Base-by-base conservation (phyloP, 2,888 invertebrate genomes). In the Nycteola revayana region DNA sequence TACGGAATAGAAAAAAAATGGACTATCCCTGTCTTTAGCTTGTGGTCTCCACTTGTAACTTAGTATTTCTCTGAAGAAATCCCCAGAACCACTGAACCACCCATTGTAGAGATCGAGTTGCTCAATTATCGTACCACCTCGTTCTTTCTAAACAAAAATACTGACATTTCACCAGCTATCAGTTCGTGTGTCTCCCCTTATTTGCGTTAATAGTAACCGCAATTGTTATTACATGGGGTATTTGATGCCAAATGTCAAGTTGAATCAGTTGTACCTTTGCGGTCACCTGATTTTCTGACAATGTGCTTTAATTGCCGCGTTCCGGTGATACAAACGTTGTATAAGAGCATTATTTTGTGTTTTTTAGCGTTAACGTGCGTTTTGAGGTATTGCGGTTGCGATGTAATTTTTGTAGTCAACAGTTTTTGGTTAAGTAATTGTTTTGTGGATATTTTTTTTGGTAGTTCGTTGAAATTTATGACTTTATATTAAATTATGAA, bases 271-370 rank as follows among this genome's bases (percentile, higher is more conserved):
- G 28, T 42, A n/a, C 7, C 7, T 21, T 42, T 57, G 57, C 28
- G 56, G 56, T 60, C 37, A 4, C 9, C 31, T 56, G 60, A 57
- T 57, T 57, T 38, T 30, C 37, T 48, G 52, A 80, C 83, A 85
- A 83, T 85, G 68, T 85, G 85, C 66, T 79, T 66, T 85, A 62
- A 62, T 62, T 57, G 60, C 29, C 3, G 7, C 45, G 41, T 61
- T 61, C 62, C 59, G 52, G 53, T 32, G 43, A 42, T 27, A 33
- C 42, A 39, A 26, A 28, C 33, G 31, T 47, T 45, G 7, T 7
- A 8, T 22, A 7, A 22, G 2, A 9, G 22, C 9, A 7, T 2
- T 7, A 22, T 22, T 4, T 4, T 4, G 2, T 22, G 22, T 22
- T 25, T 10, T 10, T 21, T 21, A 2, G 21, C 21, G 14, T 14